Evolutionary conservation across 35 echinoderm and acorn worm genomes (phyloP), one percentile per base, ranked within the genome.

Genomic region (Apostichopus parvimensis): DNA sequence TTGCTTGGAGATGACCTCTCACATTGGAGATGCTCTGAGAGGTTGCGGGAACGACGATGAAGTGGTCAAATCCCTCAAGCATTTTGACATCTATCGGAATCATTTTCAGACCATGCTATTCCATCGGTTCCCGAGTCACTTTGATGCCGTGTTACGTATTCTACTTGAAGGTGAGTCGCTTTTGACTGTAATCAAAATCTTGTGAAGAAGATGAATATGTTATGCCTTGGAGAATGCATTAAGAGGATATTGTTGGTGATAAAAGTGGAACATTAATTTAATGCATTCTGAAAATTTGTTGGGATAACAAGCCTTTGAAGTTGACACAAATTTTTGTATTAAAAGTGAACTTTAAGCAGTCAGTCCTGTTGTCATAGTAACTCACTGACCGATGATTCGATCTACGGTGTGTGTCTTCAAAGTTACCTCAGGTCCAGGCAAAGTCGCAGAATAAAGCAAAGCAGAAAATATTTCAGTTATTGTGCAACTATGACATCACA

Each of bases 101-200:
- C 97, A 99, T 75, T 87, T 99, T n/a, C 93, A 95, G 79, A 65
- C 92, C 21, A 91, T 99, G 87, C 90, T 99, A 5, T 26, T 80
- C 54, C 89, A 99, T 92, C 79, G 92, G 9, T 99, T 99, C 72
- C 97, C 97, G 28, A 88, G 95, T 52, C 95, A 99, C 80, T 99
- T 93, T 54, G 92, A 80, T 25, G 92, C 90, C 73, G 95, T 99
- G 26, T 77, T 99, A 77, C 90, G 80, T 52, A 90, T 99, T 24
- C 53, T 99, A 28, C 92, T 99, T 0, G 87, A 99, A 93, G 97
- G 97, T 99, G 73, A 9, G 81, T 70, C 24, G 71, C 5, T 5
- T 18, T 58, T 26, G 1, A 59, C 24, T 87, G 11, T 87, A 61
- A 9, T 61, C 5, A 2, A 9, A 9, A 61, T 61, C 7, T 61